Evolutionary conservation across 1,140 invertebrate genomes (phyloP), one percentile per base, ranked within the genome.

Genomic region (Ceratosolen fusciceps): DNA sequence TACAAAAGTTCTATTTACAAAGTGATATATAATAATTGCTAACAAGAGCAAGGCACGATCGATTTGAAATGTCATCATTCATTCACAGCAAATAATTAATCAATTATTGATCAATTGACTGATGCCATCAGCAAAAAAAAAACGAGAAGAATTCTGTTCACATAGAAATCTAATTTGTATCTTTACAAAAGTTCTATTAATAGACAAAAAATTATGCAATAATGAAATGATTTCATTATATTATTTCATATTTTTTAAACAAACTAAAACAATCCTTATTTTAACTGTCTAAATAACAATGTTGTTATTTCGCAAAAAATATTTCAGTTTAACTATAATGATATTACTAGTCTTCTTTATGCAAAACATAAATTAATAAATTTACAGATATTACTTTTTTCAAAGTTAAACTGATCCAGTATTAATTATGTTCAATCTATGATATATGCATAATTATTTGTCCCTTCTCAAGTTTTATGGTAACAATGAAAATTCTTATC

Each of bases 11-110:
- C 72, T 80, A 80, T 80, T 62, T 80, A 80, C 79, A 80, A 10
- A 80, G 52, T 76, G 68, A 76, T 65, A 72, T 80, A 74, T 58
- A 70, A 54, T 76, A 75, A 62, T 24, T 80, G 67, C 74, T 80
- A 76, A 67, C 74, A 76, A 80, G 67, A 80, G 79, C 79, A 80
- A 80, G 79, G 79, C 79, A 80, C 79, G 73, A 77, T 80, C 68
- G 58, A 80, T 76, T 80, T 80, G 67, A 80, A 77, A 76, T 77
- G 73, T 80, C 71, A n/a, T n/a, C n/a, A 71, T 80, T 79, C 58
- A 70, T 79, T 80, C 73, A 76, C 43, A 76, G 37, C 39, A 71
- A 80, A 75, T 60, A 75, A 75, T 58, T 37, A 75, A 80, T 70
- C 49, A 72, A 58, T 47, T 31, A 21, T 54, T 8, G 29, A 56